These are phyloP conservation scores for Papilio polytes DNA, from an alignment of 1,140 invertebrate species.

Conservation along the genomic window DNA sequence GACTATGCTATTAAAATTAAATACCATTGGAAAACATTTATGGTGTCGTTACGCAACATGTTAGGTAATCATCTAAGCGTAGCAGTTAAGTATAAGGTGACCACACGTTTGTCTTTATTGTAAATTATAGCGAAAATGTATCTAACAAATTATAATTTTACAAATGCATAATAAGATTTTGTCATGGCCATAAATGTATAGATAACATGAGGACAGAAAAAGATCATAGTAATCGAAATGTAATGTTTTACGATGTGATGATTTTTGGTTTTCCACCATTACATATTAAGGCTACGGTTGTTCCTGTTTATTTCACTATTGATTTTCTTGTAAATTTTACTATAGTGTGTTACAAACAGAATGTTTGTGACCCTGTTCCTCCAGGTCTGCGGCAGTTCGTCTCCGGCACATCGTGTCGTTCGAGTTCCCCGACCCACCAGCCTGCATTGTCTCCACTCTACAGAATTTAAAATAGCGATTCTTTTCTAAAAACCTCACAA, in stretches of 20 bases:
- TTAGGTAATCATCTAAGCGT: constrained; percentile 22
- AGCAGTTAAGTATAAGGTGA: neutral
- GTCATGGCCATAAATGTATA: too few relatives aligned
- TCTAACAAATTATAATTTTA: too few relatives aligned
- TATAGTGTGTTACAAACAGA: neutral
- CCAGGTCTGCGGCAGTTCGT: neutral
- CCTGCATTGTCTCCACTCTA: constrained; percentile 34
- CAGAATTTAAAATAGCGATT: constrained; percentile 40
- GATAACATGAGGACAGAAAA: too few relatives aligned
- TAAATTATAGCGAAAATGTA: too few relatives aligned
- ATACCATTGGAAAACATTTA: constrained; percentile 29
- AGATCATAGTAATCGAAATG: too few relatives aligned
- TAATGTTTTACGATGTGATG: neutral
- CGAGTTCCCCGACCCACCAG: constrained; percentile 34
- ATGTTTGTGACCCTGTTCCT: constrained; percentile 5
- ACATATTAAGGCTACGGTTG: neutral
- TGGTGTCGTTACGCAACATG: neutral
- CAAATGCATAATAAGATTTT: too few relatives aligned
- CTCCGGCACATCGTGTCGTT: neutral
- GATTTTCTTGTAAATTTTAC: neutral
- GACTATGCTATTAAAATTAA: constrained; percentile 27
- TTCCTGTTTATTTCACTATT: neutral
- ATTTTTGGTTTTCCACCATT: too few relatives aligned
- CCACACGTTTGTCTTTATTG: neutral
- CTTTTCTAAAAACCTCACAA: constrained; percentile 40